Percentiles rank a stretch among this genome's conserved stretches.
These are phyloP conservation scores for Bradypodion ventrale DNA, from an alignment of 2,797 vertebrate genomes.

Conservation along the genomic window DNA sequence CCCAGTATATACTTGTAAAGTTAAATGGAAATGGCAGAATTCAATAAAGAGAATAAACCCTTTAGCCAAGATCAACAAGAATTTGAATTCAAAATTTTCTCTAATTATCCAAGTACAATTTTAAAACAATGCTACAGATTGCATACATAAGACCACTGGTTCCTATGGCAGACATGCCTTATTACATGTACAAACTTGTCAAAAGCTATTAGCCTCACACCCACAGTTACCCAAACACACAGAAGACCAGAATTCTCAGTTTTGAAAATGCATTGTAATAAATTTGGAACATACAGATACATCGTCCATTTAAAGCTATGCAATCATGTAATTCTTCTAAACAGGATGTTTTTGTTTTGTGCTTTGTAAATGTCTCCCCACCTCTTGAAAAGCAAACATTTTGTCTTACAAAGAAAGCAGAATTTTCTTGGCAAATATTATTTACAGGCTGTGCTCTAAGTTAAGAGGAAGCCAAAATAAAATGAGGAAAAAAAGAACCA, in stretches of 20 bases:
- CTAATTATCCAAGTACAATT: background rate
- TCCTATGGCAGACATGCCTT: background rate
- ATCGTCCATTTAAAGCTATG: background rate
- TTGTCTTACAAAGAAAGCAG: background rate
- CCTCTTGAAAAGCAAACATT: background rate
- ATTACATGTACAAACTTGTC: background rate
- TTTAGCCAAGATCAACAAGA: constrained; percentile 40
- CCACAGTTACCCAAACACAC: rapidly evolving
- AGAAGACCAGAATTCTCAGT: background rate
- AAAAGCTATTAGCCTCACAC: background rate
- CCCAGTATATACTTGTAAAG: background rate
- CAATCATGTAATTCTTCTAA: background rate
- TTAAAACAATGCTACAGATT: background rate
- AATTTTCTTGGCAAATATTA: background rate
- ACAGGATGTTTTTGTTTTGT: rapidly evolving
- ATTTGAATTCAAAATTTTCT: constrained; percentile 34
- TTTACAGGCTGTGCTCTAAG: background rate
- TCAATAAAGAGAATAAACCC: constrained; percentile 45
- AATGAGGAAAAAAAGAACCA: background rate
- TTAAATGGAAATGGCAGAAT: constrained; percentile 58
- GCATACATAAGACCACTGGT: constrained; percentile 28
- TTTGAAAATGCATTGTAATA: background rate
- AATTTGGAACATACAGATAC: rapidly evolving
- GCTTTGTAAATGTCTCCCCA: rapidly evolving
- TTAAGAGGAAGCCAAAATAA: background rate